Evolutionary conservation across 1,140 invertebrate species (phyloP).

Genomic region (Zaprionus inermis): DNA sequence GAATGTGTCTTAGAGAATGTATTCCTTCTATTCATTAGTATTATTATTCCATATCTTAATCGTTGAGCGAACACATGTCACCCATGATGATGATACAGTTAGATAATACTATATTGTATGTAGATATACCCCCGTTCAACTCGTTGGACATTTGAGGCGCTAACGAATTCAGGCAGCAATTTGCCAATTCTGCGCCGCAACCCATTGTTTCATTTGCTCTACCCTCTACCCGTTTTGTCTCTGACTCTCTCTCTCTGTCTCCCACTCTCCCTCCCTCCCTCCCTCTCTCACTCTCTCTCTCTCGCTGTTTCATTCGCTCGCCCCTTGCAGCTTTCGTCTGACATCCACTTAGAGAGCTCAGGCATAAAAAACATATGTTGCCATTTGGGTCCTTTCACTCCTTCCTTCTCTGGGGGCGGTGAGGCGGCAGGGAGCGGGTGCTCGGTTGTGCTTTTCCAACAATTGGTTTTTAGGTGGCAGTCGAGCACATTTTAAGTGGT

Average conservation of each 20-base stretch:
- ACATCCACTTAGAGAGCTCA: slow-evolving; percentile 79
- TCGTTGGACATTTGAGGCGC: slow-evolving; percentile 41
- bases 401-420: slow-evolving; percentile 18
- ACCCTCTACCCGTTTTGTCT: neutral
- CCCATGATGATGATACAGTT: slow-evolving; percentile 17
- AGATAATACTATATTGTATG: slow-evolving; percentile 14
- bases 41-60: too few species aligned
- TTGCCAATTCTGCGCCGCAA: slow-evolving; percentile 7
- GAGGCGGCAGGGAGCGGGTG: neutral
- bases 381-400: slow-evolving; percentile 76
- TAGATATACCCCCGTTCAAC: slow-evolving; percentile 29
- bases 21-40: too few species aligned
- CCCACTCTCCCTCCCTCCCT: slow-evolving; percentile 9
- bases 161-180: slow-evolving; percentile 74
- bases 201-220: slow-evolving; percentile 11
- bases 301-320: slow-evolving; percentile 3
- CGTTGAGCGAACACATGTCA: neutral
- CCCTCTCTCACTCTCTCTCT: neutral
- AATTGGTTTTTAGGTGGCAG: slow-evolving; percentile 84
- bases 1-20: neutral
- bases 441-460: slow-evolving; percentile 76
- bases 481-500: slow-evolving; percentile 84
- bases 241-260: slow-evolving; percentile 12
- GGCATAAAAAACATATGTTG: slow-evolving; percentile 84
- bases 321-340: slow-evolving; percentile 13